Evolutionary conservation across 2,888 invertebrate species (phyloP).

Genomic region (Pyrrhia umbra): DNA sequence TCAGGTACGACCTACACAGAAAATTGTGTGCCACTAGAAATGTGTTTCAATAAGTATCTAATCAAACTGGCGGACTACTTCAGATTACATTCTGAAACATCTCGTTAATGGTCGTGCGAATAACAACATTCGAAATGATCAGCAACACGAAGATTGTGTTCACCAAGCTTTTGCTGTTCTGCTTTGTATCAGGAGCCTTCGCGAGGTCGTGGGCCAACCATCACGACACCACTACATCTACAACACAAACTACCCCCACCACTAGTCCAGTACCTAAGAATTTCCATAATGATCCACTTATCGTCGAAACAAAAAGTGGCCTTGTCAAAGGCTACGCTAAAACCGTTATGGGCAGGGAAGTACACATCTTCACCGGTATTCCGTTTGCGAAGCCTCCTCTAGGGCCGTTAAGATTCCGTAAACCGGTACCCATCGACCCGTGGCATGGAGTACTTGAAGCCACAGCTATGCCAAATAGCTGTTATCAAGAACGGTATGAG

Average conservation of each 20-base stretch:
- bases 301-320: slow-evolving; percentile 96
- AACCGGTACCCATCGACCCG: slow-evolving; percentile 95
- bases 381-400: slow-evolving; percentile 97
- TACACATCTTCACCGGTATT: slow-evolving; percentile 96
- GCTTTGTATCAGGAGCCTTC: slow-evolving; percentile 77
- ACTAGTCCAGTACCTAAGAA: slow-evolving; percentile 86
- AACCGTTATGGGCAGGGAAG: slow-evolving; percentile 95
- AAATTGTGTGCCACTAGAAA: slow-evolving; percentile 74
- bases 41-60: slow-evolving; percentile 85
- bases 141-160: slow-evolving; percentile 83
- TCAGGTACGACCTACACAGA: slow-evolving; percentile 72
- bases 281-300: slow-evolving; percentile 92
- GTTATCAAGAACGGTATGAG: slow-evolving; percentile 96
- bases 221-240: slow-evolving; percentile 88
- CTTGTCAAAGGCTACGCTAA: slow-evolving; percentile 95
- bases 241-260: slow-evolving; percentile 86
- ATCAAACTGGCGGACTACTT: slow-evolving; percentile 85
- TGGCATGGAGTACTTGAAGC: slow-evolving; percentile 97
- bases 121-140: slow-evolving; percentile 75
- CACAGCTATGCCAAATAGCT: slow-evolving; percentile 95
- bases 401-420: slow-evolving; percentile 95
- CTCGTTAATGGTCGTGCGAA: slow-evolving; percentile 71
- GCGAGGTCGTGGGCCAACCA: slow-evolving; percentile 88
- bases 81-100: slow-evolving; percentile 76
- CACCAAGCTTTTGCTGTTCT: slow-evolving; percentile 82